Evolutionary conservation across 1,140 invertebrate genomes (phyloP), one percentile per base, ranked within the genome.

Genomic region (Solenopsis fugax): DNA sequence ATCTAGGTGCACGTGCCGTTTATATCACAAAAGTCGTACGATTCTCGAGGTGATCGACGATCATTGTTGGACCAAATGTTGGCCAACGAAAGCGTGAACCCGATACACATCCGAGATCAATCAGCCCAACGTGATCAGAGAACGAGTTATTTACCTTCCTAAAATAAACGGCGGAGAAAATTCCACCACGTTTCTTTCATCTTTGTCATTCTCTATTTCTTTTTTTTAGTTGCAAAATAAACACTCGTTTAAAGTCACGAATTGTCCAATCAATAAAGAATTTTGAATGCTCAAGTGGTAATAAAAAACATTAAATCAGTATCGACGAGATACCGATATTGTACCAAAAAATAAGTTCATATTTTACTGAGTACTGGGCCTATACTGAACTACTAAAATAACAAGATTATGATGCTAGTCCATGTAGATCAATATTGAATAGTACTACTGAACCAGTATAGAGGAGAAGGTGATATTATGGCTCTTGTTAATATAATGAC

Each of bases 61-160:
- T n/a, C 56, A 77, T 64, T 77, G 56, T 77, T 77, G 56, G 58
- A 12, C 41, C 9, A 4, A 41, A 41, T 5, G 41, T 37, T 12
- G 16, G 10, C 56, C 48, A 21, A 24, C 41, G 56, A 62, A 62
- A 58, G 54, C 62, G 56, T 76, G 18, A 12, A 60, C 73, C 41
- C 41, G 75, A 62, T 77, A 62, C 41, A 77, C 56, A 48, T 24
- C 16, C 12, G 56, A 48, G 54, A 34, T 77, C 56, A 77, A 64
- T n/a, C 75, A 50, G 16, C 6, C 21, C 21, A 16, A 58, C 73
- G 73, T 77, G 73, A 77, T 21, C 73, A 10, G 75, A 29, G 75
- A 29, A 48, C 37, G 16, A 64, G 24, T 41, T 58, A 45, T 13
- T 41, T 76, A 24, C 29, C 10, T 77, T 60, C 56, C 9, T 10